Conservation (phyloP, 92 coral and sea anemone genomes). For the Pocillopora grandis region DNA sequence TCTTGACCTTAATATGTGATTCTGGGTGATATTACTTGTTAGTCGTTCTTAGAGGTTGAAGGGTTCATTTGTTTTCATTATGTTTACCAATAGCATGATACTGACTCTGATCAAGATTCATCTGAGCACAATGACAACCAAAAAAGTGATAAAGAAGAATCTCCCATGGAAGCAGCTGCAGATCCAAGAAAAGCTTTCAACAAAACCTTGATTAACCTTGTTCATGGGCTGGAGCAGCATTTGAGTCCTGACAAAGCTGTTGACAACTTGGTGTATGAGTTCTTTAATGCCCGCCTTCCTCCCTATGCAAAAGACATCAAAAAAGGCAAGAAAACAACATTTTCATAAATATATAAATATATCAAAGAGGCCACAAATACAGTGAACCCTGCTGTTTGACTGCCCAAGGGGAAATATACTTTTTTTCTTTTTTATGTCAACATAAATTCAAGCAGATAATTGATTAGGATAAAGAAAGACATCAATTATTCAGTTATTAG, state of each 20-base stretch:
- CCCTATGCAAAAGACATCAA: conserved; percentile 53
- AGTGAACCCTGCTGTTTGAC: too few species aligned
- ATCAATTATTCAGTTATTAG: too few species aligned
- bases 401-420: too few species aligned
- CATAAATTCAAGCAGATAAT: too few species aligned
- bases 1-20: too few species aligned
- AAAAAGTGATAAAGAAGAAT: conserved; percentile 14
- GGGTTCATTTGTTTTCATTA: background rate
- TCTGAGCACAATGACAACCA: conserved; percentile 25
- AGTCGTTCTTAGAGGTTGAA: background rate
- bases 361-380: too few species aligned
- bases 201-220: conserved; percentile 11
- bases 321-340: conserved; percentile 26
- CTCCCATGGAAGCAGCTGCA: background rate
- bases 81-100: conserved; percentile 13
- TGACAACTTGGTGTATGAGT: conserved; percentile 71
- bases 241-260: conserved; percentile 70
- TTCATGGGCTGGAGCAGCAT: conserved; percentile 53
- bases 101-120: conserved; percentile 19
- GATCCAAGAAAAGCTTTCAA: conserved; percentile 21
- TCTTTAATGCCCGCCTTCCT: conserved; percentile 76
- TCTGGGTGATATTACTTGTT: background rate
- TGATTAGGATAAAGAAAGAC: too few species aligned
- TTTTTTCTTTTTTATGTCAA: too few species aligned
- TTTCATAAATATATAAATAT: too few species aligned